phyloP scores from a whole-genome alignment of 2,888 invertebrate genomes.

The Leucoma salicis region DNA sequence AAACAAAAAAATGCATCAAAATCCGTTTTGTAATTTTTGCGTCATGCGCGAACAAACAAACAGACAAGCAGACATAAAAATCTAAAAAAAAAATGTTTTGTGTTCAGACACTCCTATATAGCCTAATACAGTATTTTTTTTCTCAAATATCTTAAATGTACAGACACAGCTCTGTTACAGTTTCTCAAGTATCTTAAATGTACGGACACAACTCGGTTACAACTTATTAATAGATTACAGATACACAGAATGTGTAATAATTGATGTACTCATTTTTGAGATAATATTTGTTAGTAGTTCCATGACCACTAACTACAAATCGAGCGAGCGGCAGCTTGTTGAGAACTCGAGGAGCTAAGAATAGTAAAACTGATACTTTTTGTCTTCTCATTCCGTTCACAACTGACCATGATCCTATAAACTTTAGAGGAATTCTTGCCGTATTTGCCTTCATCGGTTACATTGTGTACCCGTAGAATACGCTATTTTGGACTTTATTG shows the following conservation, averaged over 20 bases:
- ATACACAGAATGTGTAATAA: not conserved
- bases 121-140: too few species aligned
- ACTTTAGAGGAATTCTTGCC: slow-evolving; percentile 36
- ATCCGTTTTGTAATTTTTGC: too few species aligned
- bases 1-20: too few species aligned
- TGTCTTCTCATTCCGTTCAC: slow-evolving; percentile 59
- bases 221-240: too few species aligned
- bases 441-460: slow-evolving; percentile 30
- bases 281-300: slow-evolving; percentile 17
- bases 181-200: too few species aligned
- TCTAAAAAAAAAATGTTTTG: too few species aligned
- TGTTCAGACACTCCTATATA: too few species aligned
- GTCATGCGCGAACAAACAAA: too few species aligned
- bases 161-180: too few species aligned
- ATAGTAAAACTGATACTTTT: slow-evolving; percentile 61
- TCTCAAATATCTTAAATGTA: too few species aligned
- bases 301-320: slow-evolving; percentile 46
- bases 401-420: slow-evolving; percentile 40
- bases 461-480: slow-evolving; percentile 27
- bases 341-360: slow-evolving; percentile 50
- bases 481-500: not conserved
- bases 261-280: not conserved
- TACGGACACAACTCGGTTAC: too few species aligned
- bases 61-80: too few species aligned
- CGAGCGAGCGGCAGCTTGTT: slow-evolving; percentile 48